Evolutionary conservation across 2,113 vertebrate genomes (phyloP), one percentile per base, ranked within the genome.

Genomic region (Orientallactaga bullata): DNA sequence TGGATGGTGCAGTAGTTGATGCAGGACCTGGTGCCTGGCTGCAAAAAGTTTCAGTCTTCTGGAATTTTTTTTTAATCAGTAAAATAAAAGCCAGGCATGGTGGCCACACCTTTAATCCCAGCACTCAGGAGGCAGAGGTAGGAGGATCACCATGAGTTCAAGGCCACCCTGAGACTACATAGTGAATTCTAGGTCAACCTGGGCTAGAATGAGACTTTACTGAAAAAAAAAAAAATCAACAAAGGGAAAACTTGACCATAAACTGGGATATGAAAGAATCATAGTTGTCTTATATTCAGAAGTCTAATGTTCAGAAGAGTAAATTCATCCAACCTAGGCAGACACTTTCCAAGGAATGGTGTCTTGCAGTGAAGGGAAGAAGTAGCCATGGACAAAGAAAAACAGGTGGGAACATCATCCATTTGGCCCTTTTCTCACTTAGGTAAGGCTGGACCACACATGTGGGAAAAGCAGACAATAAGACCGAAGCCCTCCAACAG

Each of bases 1-100:
- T 26, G 47, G 35, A 21, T 26, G 42, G 26, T 11, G 0, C n/a
- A 30, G 32, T 66, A 39, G 24, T 51, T 85, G 7, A 32, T 85
- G 32, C 4, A 30, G 30, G 47, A 58, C 17, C 51, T 51, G 17
- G 77, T 55, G 26, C 69, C 79, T 88, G 74, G 55, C 89, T 42
- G 42, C 73, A n/a, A 82, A 72, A 21, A 61, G 61, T 89, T 96
- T 94, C 71, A 83, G 61, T 90, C 81, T 85, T 88, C 6, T 12
- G 30, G 47, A 2, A 16, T 79, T 81, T 76, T 69, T 85, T 77
- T 16, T 24, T n/a, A n/a, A n/a, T n/a, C n/a, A n/a, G n/a, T 47
- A 47, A 47, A 47, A 47, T 47, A 47, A 47, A 47, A 47, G 8
- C 8, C 42, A 47, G 8, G 42, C 5, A 47, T 47, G 42, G 5